phyloP scores from a whole-genome alignment of 2,888 invertebrate genomes.

The Lasius platythorax region DNA sequence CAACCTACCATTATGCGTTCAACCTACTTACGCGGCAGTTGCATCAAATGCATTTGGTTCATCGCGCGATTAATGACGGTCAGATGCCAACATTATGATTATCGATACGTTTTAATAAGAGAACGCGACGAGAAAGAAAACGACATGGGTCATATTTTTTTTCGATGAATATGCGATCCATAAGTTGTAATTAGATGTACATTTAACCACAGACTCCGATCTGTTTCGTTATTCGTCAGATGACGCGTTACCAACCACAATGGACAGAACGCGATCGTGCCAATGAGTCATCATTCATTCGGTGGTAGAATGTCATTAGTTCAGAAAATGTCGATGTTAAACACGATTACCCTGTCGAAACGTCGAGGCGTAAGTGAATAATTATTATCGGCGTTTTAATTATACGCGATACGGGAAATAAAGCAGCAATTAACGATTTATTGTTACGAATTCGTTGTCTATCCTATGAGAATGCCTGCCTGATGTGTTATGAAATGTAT shows the following conservation, averaged over 20 bases:
- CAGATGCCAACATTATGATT: slow-evolving; percentile 25
- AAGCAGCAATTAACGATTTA: slow-evolving; percentile 69
- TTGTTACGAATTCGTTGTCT: slow-evolving; percentile 40
- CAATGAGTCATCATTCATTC: slow-evolving; percentile 68
- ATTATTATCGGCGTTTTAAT: slow-evolving; percentile 79
- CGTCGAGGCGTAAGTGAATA: slow-evolving; percentile 67
- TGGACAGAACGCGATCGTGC: slow-evolving; percentile 27
- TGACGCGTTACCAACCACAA: slow-evolving; percentile 34
- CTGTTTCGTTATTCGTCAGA: slow-evolving; percentile 39
- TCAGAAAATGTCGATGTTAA: slow-evolving; percentile 51
- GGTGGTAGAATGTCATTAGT: slow-evolving; percentile 44
- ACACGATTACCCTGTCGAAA: slow-evolving; percentile 36
- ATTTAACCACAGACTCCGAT: slow-evolving; percentile 30
- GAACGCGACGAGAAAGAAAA: not conserved
- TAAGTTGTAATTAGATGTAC: slow-evolving; percentile 53
- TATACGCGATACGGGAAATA: slow-evolving; percentile 71
- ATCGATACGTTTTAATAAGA: not conserved
- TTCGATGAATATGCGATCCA: slow-evolving; percentile 23
- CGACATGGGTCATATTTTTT: not conserved
- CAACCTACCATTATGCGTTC: slow-evolving; percentile 64
- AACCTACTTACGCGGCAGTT: slow-evolving; percentile 67
- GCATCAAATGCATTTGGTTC: slow-evolving; percentile 58
- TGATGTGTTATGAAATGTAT: slow-evolving; percentile 25
- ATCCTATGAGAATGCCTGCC: slow-evolving; percentile 31
- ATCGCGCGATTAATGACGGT: slow-evolving; percentile 46